These are phyloP conservation scores for Luidia sarsii DNA, from an alignment of 53 echinoderm and acorn worm genomes.

Conservation along the genomic window DNA sequence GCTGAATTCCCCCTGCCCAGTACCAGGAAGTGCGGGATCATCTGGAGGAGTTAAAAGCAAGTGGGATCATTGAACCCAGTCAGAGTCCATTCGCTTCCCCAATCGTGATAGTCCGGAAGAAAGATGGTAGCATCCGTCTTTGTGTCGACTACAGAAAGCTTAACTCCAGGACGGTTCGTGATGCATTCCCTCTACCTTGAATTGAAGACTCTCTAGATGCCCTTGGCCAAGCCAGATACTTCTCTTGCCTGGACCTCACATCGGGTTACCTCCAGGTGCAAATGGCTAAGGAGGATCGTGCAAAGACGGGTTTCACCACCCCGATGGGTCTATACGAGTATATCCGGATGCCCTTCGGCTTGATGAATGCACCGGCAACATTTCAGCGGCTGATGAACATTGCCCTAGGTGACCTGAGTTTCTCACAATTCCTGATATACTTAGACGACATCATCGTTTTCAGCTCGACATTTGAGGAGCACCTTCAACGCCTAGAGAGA, in stretches of 20 bases:
- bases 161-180: constrained; percentile 36
- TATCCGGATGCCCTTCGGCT: constrained; percentile 52
- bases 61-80: constrained; percentile 37
- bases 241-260: constrained; percentile 51
- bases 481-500: constrained; percentile 24
- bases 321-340: constrained; percentile 45
- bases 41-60: constrained; percentile 37
- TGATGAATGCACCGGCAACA: constrained; percentile 55
- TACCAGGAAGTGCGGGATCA: constrained; percentile 47
- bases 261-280: constrained; percentile 55
- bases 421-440: constrained; percentile 32
- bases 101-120: constrained; percentile 53
- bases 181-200: constrained; percentile 49
- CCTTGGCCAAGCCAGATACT: constrained; percentile 52
- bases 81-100: constrained; percentile 56
- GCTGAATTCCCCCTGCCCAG: constrained; percentile 35
- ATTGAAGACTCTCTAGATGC: constrained; percentile 59
- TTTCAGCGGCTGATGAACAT: constrained; percentile 51
- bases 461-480: constrained; percentile 43
- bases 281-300: constrained; percentile 22
- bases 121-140: constrained; percentile 33
- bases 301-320: constrained; percentile 58
- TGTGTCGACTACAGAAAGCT: constrained; percentile 56
- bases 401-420: constrained; percentile 47
- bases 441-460: constrained; percentile 57